Evolutionary conservation across 2,888 invertebrate species (phyloP).

Genomic region (Limnephilus auricula): DNA sequence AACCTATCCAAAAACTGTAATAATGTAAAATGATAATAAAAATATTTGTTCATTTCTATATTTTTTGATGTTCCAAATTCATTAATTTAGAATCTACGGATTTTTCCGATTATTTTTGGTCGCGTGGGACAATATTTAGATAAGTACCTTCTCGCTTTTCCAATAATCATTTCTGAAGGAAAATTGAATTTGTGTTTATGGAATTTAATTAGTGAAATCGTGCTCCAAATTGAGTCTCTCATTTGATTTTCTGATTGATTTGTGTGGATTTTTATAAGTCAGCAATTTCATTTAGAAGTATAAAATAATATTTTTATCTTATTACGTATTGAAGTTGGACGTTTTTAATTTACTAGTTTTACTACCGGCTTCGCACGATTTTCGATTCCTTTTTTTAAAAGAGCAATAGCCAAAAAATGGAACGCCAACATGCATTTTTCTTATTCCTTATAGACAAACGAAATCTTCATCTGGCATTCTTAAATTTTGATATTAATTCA

Average conservation of each 20-base stretch:
- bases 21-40: background rate
- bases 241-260: background rate
- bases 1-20: background rate
- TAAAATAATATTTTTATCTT: no score
- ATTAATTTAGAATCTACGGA: background rate
- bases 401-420: no score
- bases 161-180: background rate
- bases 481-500: no score
- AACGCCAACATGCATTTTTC: no score
- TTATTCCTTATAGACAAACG: no score
- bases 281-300: background rate
- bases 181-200: background rate
- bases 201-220: background rate
- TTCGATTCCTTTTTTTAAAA: no score
- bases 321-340: no score
- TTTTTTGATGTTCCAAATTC: background rate
- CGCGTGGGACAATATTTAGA: background rate
- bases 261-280: background rate
- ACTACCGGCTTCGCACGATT: no score
- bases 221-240: background rate
- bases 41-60: background rate
- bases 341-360: no score
- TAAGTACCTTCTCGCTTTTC: background rate
- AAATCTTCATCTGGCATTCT: no score
- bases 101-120: background rate